phyloP scores from a whole-genome alignment of 2,797 vertebrate genomes.

The Tragelaphus eurycerus region DNA sequence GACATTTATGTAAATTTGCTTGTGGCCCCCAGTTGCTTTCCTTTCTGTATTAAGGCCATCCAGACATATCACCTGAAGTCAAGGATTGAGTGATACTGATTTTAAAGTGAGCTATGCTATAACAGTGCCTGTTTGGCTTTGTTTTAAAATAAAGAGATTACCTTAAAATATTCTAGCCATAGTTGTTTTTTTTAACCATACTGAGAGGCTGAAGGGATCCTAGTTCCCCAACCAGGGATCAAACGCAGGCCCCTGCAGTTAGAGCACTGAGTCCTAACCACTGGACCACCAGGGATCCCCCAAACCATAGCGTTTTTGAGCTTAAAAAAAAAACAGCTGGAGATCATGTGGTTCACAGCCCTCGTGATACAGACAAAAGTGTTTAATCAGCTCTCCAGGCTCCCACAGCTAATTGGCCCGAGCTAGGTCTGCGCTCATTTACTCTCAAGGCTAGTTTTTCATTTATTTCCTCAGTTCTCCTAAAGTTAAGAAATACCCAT shows the following conservation, averaged over 20 bases:
- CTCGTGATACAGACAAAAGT: not conserved
- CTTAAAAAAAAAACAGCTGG: not conserved
- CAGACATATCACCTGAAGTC: not conserved
- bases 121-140: not conserved
- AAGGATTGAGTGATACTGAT: not conserved
- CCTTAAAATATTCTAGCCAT: conserved; percentile 8
- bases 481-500: not conserved
- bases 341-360: not conserved
- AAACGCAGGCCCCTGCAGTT: not conserved
- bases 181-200: not conserved
- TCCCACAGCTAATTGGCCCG: not conserved
- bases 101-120: not conserved
- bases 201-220: not conserved
- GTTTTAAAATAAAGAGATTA: not conserved
- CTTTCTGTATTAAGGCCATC: not conserved
- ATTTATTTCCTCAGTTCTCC: not conserved
- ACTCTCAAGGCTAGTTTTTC: not conserved
- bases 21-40: not conserved
- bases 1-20: not conserved
- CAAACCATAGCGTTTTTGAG: not conserved
- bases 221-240: not conserved
- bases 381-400: not conserved
- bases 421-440: not conserved
- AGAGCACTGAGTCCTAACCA: not conserved
- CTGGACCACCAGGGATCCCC: not conserved